A percentile compares a stretch with the other conserved stretches of the same genome.
Conservation (phyloP, 2,888 invertebrate genomes). For the Podabrus alpinus region DNA sequence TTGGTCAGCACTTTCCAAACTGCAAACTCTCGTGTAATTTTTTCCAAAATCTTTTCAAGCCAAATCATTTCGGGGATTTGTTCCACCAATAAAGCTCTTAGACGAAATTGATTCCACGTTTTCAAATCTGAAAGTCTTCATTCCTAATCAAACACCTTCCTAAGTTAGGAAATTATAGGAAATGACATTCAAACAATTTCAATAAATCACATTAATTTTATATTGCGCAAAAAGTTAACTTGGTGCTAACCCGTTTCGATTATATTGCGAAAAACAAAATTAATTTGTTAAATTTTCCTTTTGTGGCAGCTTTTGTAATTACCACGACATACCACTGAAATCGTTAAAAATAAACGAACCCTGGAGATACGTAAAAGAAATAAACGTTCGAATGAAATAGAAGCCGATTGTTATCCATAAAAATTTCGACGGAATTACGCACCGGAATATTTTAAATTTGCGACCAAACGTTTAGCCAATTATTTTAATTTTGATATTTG, state of each 20-base stretch:
- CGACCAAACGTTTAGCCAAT: not conserved
- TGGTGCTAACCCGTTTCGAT: not conserved
- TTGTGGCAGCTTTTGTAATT: not conserved
- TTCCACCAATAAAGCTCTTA: not conserved
- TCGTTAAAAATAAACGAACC: not conserved
- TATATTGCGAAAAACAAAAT: not conserved
- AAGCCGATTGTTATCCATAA: not conserved
- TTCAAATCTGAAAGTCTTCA: not conserved
- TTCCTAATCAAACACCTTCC: not conserved
- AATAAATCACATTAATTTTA: not conserved
- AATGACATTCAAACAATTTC: not conserved
- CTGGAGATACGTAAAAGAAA: not conserved
- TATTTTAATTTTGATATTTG: not conserved
- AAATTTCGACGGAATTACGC: not conserved
- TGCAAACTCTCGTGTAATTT: not conserved
- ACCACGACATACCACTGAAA: not conserved
- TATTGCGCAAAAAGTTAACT: not conserved
- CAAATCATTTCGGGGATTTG: not conserved
- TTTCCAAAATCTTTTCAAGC: not conserved
- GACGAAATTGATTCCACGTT: not conserved
- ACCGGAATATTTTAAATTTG: not conserved
- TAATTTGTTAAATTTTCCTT: not conserved
- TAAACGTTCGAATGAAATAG: not conserved
- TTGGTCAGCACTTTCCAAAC: constrained; percentile 22
- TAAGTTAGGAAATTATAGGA: not conserved